Conservation (phyloP, 2,113 vertebrate species). For the Trogon surrucura region DNA sequence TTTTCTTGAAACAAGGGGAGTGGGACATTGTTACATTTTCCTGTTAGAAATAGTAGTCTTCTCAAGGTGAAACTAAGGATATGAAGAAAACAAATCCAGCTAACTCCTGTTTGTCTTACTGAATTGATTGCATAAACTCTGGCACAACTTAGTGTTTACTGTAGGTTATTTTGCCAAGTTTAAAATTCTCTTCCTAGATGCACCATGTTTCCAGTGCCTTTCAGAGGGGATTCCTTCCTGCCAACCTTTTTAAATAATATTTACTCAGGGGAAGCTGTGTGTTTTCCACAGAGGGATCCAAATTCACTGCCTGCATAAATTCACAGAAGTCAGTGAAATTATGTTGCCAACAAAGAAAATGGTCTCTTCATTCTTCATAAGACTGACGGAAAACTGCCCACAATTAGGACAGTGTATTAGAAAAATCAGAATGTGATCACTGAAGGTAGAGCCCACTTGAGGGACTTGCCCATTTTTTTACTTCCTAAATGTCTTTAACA, state of each 20-base stretch:
- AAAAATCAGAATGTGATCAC: not conserved
- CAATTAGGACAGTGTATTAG: not conserved
- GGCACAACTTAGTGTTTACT: not conserved
- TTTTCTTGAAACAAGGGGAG: not conserved
- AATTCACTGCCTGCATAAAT: not conserved
- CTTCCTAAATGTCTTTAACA: not conserved
- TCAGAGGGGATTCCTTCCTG: constrained; percentile 14
- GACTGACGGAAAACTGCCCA: not conserved
- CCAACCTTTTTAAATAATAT: not conserved
- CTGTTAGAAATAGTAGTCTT: not conserved
- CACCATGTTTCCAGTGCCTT: not conserved
- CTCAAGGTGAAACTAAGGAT: not conserved
- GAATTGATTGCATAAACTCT: not conserved
- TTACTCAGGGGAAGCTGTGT: not conserved
- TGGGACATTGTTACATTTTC: not conserved
- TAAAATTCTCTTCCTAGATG: not conserved
- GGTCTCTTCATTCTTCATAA: not conserved
- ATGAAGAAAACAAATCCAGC: not conserved
- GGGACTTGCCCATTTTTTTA: not conserved
- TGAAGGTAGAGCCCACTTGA: not conserved
- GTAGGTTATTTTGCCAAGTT: not conserved
- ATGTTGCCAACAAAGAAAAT: not conserved
- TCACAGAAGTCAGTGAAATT: not conserved
- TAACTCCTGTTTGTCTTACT: not conserved
- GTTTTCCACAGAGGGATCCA: not conserved